phyloP scores from a whole-genome alignment of 2,797 vertebrate species.

The Lutjanus campechanus region DNA sequence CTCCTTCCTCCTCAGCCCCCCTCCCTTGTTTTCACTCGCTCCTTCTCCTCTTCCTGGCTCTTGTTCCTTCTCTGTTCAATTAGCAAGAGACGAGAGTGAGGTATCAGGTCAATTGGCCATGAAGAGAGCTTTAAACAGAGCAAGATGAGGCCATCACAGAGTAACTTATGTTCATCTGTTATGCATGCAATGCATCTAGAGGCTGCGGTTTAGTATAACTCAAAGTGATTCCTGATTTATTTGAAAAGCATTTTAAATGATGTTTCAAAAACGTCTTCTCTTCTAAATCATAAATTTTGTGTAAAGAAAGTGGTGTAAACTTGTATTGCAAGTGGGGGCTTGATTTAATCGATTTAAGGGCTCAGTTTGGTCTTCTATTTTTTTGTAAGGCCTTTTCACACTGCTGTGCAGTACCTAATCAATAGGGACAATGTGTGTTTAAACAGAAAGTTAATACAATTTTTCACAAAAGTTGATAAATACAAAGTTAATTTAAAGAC shows the following conservation, averaged over 20 bases:
- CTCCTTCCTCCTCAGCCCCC: constrained; percentile 41
- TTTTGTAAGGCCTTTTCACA: too few species aligned
- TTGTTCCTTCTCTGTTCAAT: constrained; percentile 78
- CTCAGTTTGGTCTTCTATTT: too few species aligned
- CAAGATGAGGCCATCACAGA: constrained; percentile 71
- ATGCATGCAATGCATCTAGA: constrained; percentile 9
- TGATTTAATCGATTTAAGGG: neutral
- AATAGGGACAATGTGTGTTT: too few species aligned
- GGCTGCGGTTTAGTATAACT: constrained; percentile 20
- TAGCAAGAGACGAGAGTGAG: constrained; percentile 80
- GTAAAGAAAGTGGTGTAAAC: neutral
- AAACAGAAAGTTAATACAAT: too few species aligned
- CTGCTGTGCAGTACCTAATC: too few species aligned
- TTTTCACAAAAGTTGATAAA: too few species aligned
- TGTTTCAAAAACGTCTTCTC: neutral
- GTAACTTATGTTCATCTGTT: constrained; percentile 45
- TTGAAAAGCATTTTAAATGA: constrained; percentile 17
- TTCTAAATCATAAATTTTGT: neutral
- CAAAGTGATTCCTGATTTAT: constrained; percentile 17
- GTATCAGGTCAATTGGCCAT: constrained; percentile 86
- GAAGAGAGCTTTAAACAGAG: constrained; percentile 81
- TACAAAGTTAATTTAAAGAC: too few species aligned
- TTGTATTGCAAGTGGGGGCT: neutral
- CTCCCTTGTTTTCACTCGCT: constrained; percentile 40
- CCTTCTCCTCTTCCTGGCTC: constrained; percentile 11